Evolutionary conservation across 2,888 invertebrate species (phyloP).

Genomic region (Cerceris ruficornis): DNA sequence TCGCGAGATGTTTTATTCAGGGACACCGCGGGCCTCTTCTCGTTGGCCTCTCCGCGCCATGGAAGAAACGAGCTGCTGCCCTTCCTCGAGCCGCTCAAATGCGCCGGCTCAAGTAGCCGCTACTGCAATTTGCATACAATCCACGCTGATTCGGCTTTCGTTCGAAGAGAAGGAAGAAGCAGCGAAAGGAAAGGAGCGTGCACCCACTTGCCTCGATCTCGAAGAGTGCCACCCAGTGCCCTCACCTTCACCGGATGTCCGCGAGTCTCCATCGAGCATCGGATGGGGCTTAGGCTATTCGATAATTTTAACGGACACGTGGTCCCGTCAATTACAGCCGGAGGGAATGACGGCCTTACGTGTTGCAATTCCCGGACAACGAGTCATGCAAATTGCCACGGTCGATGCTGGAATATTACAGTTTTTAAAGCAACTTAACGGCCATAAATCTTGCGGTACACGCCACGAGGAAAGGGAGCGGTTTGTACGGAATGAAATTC

Average conservation of each 20-base stretch:
- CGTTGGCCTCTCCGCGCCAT: constrained; percentile 66
- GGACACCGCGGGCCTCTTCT: constrained; percentile 78
- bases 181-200: constrained; percentile 15
- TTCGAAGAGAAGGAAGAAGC: constrained; percentile 24
- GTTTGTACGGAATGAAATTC: no score
- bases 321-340: constrained; percentile 31
- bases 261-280: neutral
- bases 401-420: neutral
- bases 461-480: no score
- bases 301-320: constrained; percentile 39
- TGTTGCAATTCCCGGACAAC: neutral
- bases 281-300: neutral
- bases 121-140: constrained; percentile 81
- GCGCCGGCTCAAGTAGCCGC: constrained; percentile 78
- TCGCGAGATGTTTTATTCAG: constrained; percentile 80
- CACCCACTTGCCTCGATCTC: constrained; percentile 43
- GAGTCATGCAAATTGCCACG: constrained; percentile 3
- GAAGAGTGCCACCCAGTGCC: constrained; percentile 11
- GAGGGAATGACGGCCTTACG: neutral
- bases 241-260: constrained; percentile 3
- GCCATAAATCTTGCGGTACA: no score
- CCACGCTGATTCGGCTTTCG: constrained; percentile 72
- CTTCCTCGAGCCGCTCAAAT: constrained; percentile 70
- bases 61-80: constrained; percentile 66
- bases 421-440: no score